A percentile compares a stretch with the other conserved stretches of the same genome.
Conservation (phyloP, 2,888 invertebrate species). For the Ormyrus rosae region DNA sequence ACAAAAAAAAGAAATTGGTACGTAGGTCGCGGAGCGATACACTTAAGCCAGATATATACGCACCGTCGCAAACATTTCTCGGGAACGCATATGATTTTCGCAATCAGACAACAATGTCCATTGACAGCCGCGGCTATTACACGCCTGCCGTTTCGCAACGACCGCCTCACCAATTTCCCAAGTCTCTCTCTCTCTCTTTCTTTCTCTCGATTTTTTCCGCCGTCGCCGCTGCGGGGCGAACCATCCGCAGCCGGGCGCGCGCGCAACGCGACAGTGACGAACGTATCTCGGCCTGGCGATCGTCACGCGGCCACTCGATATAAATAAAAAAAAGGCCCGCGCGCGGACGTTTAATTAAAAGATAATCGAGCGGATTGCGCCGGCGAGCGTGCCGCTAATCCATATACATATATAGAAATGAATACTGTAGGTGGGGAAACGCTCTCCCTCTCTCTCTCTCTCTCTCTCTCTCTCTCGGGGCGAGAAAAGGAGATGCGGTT, state of each 20-base stretch:
- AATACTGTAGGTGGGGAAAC: slow-evolving; percentile 13
- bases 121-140: no score
- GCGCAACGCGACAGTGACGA: slow-evolving; percentile 24
- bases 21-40: background rate
- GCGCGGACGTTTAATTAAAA: slow-evolving; percentile 74
- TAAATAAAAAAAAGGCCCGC: slow-evolving; percentile 36
- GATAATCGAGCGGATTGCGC: slow-evolving; percentile 72
- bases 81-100: slow-evolving; percentile 32
- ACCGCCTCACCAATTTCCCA: no score
- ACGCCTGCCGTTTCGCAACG: no score
- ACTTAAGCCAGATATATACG: background rate
- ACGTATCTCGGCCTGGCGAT: slow-evolving; percentile 39
- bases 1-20: slow-evolving; percentile 20
- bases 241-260: background rate
- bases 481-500: slow-evolving; percentile 36
- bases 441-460: no score
- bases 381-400: slow-evolving; percentile 63
- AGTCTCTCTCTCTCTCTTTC: background rate
- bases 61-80: slow-evolving; percentile 4
- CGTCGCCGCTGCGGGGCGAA: background rate
- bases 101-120: background rate
- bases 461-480: no score
- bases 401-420: slow-evolving; percentile 61
- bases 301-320: slow-evolving; percentile 46
- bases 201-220: background rate